Conservation (phyloP, 1,140 invertebrate genomes). For the Ceratosolen solmsi region DNA sequence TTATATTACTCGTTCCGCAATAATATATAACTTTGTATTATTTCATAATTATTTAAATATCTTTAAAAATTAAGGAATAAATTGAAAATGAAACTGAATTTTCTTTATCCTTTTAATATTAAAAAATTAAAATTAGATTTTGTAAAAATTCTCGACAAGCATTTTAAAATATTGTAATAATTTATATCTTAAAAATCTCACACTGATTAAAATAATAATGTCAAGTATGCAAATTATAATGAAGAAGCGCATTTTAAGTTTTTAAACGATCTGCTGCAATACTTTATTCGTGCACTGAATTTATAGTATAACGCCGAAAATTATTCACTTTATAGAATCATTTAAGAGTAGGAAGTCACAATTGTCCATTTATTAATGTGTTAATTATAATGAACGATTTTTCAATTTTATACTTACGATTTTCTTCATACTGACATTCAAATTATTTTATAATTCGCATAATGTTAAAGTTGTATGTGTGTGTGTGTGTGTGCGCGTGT, state of each 20-base stretch:
- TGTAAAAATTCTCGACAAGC: neutral
- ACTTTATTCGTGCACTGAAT: slow-evolving; percentile 26
- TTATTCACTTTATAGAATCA: slow-evolving; percentile 23
- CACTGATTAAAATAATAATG: slow-evolving; percentile 3
- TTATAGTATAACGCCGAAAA: slow-evolving; percentile 16
- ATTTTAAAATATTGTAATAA: neutral
- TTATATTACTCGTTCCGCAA: neutral
- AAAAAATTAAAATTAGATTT: neutral
- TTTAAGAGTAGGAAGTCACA: slow-evolving; percentile 27
- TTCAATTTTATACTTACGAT: neutral
- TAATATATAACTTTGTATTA: neutral
- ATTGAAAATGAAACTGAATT: neutral
- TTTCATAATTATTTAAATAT: neutral
- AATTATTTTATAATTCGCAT: no score
- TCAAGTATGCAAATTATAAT: neutral
- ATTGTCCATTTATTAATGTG: slow-evolving; percentile 20
- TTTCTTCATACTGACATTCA: no score
- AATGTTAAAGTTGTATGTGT: no score
- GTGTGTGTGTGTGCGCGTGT: no score
- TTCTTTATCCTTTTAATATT: neutral
- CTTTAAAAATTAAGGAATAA: neutral
- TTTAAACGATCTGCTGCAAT: neutral
- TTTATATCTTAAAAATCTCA: slow-evolving; percentile 26
- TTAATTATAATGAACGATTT: neutral
- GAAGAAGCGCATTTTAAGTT: slow-evolving; percentile 25